Evolutionary conservation across 2,113 vertebrate species (phyloP).

Genomic region (Okapia johnstoni): DNA sequence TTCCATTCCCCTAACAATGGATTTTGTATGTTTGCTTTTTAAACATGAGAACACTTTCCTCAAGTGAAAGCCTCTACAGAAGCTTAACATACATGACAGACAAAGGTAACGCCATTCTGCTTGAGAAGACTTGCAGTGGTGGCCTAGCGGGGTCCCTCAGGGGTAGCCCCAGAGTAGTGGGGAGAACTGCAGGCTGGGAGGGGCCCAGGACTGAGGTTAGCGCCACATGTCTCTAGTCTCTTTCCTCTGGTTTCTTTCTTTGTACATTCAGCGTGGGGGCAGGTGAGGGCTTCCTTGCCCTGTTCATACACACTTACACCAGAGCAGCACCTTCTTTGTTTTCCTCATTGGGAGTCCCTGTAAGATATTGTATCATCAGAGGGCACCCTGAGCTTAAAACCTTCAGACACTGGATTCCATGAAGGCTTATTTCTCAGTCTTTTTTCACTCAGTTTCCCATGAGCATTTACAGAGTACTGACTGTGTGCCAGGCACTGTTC

Average conservation of each 20-base stretch:
- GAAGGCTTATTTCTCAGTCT: not conserved
- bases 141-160: not conserved
- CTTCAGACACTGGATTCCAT: not conserved
- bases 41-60: not conserved
- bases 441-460: not conserved
- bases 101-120: not conserved
- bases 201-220: not conserved
- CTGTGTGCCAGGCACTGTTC: no score
- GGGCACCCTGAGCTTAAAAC: not conserved
- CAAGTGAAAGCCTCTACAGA: not conserved
- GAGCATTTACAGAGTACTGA: not conserved
- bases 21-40: not conserved
- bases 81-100: not conserved
- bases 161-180: no score
- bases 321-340: not conserved
- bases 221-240: not conserved
- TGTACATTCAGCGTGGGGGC: not conserved
- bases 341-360: not conserved
- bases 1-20: not conserved
- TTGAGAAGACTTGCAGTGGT: not conserved
- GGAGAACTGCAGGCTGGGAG: rapidly evolving
- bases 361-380: not conserved
- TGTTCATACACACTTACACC: not conserved
- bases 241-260: not conserved
- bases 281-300: not conserved